Percentiles rank a stretch among this genome's conserved stretches.
These are phyloP conservation scores for Tympanuchus pallidicinctus DNA, from an alignment of 2,113 vertebrate species.

Conservation along the genomic window DNA sequence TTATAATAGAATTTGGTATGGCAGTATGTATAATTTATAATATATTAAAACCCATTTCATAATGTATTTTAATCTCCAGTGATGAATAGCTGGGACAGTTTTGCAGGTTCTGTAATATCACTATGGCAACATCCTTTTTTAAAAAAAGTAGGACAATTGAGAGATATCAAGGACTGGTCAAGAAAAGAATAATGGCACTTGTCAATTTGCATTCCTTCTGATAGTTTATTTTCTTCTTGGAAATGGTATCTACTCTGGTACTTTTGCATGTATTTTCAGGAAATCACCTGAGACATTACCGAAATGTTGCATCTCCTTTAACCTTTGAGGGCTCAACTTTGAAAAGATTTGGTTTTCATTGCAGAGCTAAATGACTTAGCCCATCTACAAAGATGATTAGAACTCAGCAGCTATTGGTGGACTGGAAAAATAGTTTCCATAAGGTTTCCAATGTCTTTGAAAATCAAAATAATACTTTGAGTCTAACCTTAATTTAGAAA, in stretches of 20 bases:
- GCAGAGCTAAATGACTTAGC: conserved; percentile 7
- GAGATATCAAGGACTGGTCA: conserved; percentile 53
- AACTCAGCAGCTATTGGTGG: neutral
- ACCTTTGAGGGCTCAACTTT: conserved; percentile 33
- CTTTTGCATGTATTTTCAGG: conserved; percentile 27
- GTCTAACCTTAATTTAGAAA: conserved; percentile 24
- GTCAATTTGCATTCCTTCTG: conserved; percentile 58
- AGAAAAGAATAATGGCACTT: conserved; percentile 63
- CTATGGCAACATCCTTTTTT: conserved; percentile 53
- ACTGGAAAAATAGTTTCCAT: neutral
- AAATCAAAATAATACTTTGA: conserved; percentile 9
- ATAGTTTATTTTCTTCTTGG: conserved; percentile 55
- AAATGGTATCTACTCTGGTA: conserved; percentile 23
- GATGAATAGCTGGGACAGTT: conserved; percentile 67
- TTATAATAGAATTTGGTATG: conserved; percentile 67
- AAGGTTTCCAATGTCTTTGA: neutral
- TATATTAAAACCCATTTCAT: conserved; percentile 62
- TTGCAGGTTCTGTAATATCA: conserved; percentile 44
- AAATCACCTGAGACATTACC: neutral
- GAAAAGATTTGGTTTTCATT: conserved; percentile 23
- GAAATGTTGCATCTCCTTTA: conserved; percentile 52
- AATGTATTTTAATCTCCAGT: conserved; percentile 68
- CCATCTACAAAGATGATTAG: neutral
- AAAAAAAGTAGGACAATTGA: conserved; percentile 31
- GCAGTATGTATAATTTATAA: conserved; percentile 62